phyloP scores from a whole-genome alignment of 2,888 invertebrate species.

The Zonitis immaculata region DNA sequence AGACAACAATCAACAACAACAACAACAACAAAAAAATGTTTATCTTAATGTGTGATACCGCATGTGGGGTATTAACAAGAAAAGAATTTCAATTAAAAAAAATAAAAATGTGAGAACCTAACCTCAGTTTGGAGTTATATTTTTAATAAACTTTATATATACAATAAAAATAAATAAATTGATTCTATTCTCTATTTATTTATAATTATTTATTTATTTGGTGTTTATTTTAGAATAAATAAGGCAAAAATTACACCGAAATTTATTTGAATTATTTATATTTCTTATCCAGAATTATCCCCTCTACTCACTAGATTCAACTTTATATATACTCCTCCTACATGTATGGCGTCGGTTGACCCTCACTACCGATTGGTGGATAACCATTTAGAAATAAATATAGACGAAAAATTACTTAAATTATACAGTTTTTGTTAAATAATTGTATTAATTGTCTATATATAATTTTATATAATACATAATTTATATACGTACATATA shows the following conservation, averaged over 20 bases:
- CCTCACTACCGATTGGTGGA: background rate
- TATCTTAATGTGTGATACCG: background rate
- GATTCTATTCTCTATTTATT: too few species aligned
- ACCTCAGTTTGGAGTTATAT: background rate
- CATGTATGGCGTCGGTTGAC: conserved; percentile 11
- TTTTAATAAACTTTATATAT: background rate
- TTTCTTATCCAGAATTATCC: conserved; percentile 5
- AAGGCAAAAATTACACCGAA: background rate
- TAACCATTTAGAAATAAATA: background rate
- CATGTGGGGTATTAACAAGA: background rate
- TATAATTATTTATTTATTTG: too few species aligned
- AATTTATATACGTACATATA: too few species aligned
- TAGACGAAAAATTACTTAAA: background rate
- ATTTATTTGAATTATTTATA: background rate
- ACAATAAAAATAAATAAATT: too few species aligned
- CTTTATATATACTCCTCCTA: conserved; percentile 14
- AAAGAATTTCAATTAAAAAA: background rate
- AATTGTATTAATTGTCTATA: too few species aligned
- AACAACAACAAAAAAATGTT: background rate
- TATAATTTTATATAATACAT: too few species aligned
- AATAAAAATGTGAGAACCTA: background rate
- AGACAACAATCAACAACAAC: too few species aligned
- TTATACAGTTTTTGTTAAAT: too few species aligned
- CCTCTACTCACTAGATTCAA: conserved; percentile 1
- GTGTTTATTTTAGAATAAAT: too few species aligned